Evolutionary conservation across 92 coral and sea anemone species (phyloP), one percentile per base, ranked within the genome.

Genomic region (Metridium senile): DNA sequence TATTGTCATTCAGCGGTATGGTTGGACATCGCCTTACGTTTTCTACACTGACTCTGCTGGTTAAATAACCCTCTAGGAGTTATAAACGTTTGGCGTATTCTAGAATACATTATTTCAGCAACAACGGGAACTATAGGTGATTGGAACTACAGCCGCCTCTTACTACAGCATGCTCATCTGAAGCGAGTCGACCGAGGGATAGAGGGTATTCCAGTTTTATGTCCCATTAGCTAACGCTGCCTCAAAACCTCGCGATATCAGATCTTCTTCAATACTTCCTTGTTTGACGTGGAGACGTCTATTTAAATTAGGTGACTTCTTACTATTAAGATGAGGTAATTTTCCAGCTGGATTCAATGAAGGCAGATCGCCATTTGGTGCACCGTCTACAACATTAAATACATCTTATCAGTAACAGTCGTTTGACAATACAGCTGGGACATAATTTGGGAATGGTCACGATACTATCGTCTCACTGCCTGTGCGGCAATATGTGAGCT

Each of bases 211-310:
- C 49, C 6, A 39, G 8, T 39, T 39, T 39, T 39, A 39, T 39
- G 49, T 39, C 49, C 84, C 84, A 52, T 79, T 79, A 30, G 82
- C 30, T 66, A 26, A 54, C 16, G 91, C 91, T 4, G 89, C 93
- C 17, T 59, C 89, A 9, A 88, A 28, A 56, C 93, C 93, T 27
- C 80, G 79, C 4, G 80, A 74, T 45, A 88, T 85, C 83, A 88
- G 30, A 10, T 67, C 66, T 35, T 84, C 93, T 68, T 88, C 89
- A 0, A 74, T 79, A 57, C 89, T 84, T 2, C 93, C 93, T 19
- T 87, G 85, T 1, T 74, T 53, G 66, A 88, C 89, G 22, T 78
- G 84, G 11, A 88, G 30, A 16, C 89, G 78, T 74, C 80, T 84
- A 63, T 76, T 76, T 23, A 88, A 79, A 31, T 88, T 86, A 68